These are phyloP conservation scores for Blastomussa wellsi DNA, from an alignment of 92 coral and sea anemone species.

Conservation along the genomic window DNA sequence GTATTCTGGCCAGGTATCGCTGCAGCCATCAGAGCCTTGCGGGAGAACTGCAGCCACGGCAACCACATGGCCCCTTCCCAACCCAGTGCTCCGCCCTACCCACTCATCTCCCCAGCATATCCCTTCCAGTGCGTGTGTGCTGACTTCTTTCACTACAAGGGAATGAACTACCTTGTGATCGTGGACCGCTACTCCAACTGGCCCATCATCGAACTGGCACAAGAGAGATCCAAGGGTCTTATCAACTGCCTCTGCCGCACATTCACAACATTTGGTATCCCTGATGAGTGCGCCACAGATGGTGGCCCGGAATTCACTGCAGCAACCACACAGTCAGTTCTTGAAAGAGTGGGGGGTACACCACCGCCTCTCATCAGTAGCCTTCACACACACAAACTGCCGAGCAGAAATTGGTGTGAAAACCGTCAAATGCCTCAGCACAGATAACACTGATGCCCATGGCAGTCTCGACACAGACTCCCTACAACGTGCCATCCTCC, in stretches of 20 bases:
- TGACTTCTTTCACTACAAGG: constrained; percentile 51
- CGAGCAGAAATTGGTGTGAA: constrained; percentile 64
- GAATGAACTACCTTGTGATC: constrained; percentile 49
- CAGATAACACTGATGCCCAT: constrained; percentile 59
- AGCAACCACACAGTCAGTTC: constrained; percentile 35
- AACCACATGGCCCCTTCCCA: constrained; percentile 44
- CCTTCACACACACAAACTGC: constrained; percentile 78
- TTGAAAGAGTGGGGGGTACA: constrained; percentile 71
- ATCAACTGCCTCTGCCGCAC: constrained; percentile 52
- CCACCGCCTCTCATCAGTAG: constrained; percentile 67
- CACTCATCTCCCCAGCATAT: constrained; percentile 25
- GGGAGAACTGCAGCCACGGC: constrained; percentile 54
- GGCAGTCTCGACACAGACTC: constrained; percentile 62
- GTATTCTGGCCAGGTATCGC: constrained; percentile 60
- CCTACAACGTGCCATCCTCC: constrained; percentile 48
- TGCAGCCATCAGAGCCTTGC: constrained; percentile 44
- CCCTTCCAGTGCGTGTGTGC: too few species aligned
- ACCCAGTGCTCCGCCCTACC: constrained; percentile 17
- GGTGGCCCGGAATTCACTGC: constrained; percentile 60
- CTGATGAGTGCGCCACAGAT: too few species aligned
- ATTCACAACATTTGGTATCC: constrained; percentile 55
- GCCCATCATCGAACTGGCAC: constrained; percentile 64
- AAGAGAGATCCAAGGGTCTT: constrained; percentile 59
- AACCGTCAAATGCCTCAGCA: constrained; percentile 58
- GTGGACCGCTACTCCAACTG: constrained; percentile 75